phyloP scores from a whole-genome alignment of 2,888 invertebrate genomes.

The Brachyopa scutellaris region DNA sequence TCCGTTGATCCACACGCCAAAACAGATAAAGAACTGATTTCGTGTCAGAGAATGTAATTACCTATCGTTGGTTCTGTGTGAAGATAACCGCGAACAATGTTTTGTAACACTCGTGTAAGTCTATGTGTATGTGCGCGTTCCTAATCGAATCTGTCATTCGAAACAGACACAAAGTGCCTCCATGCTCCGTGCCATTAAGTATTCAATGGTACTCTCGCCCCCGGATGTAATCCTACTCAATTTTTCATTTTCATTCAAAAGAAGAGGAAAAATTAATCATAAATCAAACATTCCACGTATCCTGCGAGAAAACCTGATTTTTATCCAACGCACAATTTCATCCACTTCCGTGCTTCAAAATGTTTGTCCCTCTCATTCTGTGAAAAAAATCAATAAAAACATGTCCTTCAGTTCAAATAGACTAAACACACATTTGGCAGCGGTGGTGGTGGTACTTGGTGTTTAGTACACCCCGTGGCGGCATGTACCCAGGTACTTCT shows the following conservation, averaged over 20 bases:
- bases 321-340: background rate
- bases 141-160: too few relatives aligned
- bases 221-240: background rate
- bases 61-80: too few relatives aligned
- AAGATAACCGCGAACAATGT: too few relatives aligned
- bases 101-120: too few relatives aligned
- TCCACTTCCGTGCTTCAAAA: background rate
- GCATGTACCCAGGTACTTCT: slow-evolving; percentile 1
- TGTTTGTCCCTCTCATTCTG: background rate
- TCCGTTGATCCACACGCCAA: background rate
- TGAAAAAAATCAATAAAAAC: background rate
- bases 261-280: slow-evolving; percentile 19
- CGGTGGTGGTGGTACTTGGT: too few relatives aligned
- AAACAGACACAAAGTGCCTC: too few relatives aligned
- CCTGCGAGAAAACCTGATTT: background rate
- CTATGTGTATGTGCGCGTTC: too few relatives aligned
- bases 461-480: background rate
- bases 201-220: too few relatives aligned
- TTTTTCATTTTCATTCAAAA: slow-evolving; percentile 6
- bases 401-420: too few relatives aligned
- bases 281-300: slow-evolving; percentile 15
- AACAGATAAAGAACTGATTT: slow-evolving; percentile 7
- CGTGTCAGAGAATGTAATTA: background rate
- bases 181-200: too few relatives aligned
- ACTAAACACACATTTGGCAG: background rate